These are phyloP conservation scores for Enteromius trimaculatus DNA, from an alignment of 2,797 vertebrate genomes.

Conservation along the genomic window DNA sequence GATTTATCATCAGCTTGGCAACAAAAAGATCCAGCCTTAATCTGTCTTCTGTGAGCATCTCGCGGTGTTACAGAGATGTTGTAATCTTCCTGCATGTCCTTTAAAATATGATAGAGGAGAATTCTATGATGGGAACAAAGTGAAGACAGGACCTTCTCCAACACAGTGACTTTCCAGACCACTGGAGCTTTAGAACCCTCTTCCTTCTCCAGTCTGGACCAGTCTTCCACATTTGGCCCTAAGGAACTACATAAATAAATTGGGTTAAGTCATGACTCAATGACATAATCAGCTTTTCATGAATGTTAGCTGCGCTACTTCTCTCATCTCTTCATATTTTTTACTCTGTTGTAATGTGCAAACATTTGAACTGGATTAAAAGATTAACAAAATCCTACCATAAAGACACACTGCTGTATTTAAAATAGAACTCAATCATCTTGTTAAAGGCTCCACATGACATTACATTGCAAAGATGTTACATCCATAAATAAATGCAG, in stretches of 20 bases:
- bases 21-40: slow-evolving; percentile 76
- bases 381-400: not conserved
- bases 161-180: slow-evolving; percentile 76
- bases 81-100: slow-evolving; percentile 85
- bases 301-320: not conserved
- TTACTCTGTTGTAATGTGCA: not conserved
- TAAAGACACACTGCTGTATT: not conserved
- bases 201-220: slow-evolving; percentile 63
- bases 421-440: not conserved
- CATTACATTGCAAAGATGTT: not conserved
- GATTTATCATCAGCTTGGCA: slow-evolving; percentile 74
- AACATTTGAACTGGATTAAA: not conserved
- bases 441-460: not conserved
- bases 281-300: not conserved
- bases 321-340: not conserved
- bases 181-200: slow-evolving; percentile 77
- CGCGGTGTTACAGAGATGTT: slow-evolving; percentile 70
- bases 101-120: slow-evolving; percentile 89
- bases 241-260: slow-evolving; percentile 87
- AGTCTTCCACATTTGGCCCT: slow-evolving; percentile 78
- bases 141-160: slow-evolving; percentile 87
- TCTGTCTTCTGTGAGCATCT: slow-evolving; percentile 70
- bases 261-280: slow-evolving; percentile 54
- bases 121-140: slow-evolving; percentile 90
- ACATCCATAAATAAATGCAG: not conserved